Conservation (phyloP, 2,888 invertebrate genomes). For the Apamea anceps region DNA sequence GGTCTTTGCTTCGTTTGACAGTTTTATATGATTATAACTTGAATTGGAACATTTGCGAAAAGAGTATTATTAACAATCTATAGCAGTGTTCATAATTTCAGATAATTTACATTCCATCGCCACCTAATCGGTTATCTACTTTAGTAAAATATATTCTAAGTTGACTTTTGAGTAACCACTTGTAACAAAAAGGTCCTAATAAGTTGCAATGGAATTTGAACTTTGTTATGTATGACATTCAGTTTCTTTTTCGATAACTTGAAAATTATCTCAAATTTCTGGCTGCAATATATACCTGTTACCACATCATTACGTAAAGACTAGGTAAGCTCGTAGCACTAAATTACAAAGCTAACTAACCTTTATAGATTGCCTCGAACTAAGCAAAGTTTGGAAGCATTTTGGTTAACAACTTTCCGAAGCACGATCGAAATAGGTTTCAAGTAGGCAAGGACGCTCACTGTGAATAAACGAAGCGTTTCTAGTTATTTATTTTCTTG, state of each 20-base stretch:
- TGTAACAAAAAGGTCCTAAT: neutral
- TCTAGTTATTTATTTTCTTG: constrained; percentile 1
- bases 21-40: constrained; percentile 7
- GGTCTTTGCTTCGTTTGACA: neutral
- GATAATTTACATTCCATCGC: neutral
- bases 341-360: constrained; percentile 13
- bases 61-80: neutral
- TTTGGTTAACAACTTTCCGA: constrained; percentile 13
- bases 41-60: neutral
- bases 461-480: neutral
- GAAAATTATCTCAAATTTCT: neutral
- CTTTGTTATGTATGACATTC: neutral
- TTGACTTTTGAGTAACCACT: neutral
- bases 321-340: neutral
- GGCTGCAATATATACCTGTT: neutral
- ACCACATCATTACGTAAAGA: neutral
- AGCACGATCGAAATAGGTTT: neutral
- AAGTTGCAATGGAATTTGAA: neutral
- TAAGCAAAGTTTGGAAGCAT: constrained; percentile 10
- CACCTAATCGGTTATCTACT: neutral
- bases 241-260: neutral
- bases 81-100: neutral
- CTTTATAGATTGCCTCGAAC: constrained; percentile 14
- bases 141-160: neutral
- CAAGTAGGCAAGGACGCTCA: neutral